These are phyloP conservation scores for Plebejus anna DNA, from an alignment of 2,888 invertebrate genomes.

Conservation along the genomic window DNA sequence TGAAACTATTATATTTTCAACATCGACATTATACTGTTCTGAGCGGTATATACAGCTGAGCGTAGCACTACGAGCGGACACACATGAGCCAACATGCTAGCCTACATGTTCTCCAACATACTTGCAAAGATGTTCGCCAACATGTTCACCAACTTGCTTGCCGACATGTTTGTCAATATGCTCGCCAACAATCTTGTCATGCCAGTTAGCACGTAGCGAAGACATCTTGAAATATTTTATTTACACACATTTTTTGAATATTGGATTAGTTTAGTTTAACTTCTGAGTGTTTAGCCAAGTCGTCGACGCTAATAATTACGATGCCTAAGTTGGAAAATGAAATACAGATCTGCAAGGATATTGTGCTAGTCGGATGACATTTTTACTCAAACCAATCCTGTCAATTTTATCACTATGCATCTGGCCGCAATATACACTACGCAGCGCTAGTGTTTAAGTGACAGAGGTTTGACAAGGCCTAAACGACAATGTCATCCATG, in stretches of 20 bases:
- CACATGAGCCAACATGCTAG: conserved; percentile 29
- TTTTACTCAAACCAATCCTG: too few relatives aligned
- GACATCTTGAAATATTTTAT: not conserved
- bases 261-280: not conserved
- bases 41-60: conserved; percentile 70
- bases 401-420: too few relatives aligned
- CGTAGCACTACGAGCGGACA: conserved; percentile 47
- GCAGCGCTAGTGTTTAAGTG: not conserved
- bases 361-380: too few relatives aligned
- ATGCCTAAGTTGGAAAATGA: not conserved
- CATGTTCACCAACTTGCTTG: not conserved
- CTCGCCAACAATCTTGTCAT: not conserved
- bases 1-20: conserved; percentile 75
- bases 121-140: not conserved
- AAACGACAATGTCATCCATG: not conserved
- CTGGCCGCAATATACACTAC: too few relatives aligned
- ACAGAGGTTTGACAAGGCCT: not conserved
- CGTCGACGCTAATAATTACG: not conserved
- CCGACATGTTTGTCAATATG: not conserved
- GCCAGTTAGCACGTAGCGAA: not conserved
- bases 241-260: not conserved
- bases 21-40: conserved; percentile 63
- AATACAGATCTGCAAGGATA: not conserved
- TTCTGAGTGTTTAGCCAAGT: not conserved
- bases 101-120: not conserved